Conservation (phyloP, 2,888 invertebrate genomes). For the Alentia gelatinosa region DNA sequence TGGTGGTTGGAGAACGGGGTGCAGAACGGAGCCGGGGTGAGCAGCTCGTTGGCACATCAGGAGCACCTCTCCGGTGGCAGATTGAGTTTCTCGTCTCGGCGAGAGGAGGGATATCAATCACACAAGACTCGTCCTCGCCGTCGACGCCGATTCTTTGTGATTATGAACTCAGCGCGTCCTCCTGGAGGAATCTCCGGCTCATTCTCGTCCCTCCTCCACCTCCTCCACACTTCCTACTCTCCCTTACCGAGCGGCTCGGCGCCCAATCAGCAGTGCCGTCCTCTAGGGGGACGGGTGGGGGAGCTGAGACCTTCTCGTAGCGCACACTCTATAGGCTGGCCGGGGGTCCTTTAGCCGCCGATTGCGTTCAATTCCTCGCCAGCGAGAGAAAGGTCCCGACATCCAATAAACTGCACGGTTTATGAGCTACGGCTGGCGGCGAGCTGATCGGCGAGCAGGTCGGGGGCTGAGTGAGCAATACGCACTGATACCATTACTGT, state of each 20-base stretch:
- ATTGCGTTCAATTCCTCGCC: not conserved
- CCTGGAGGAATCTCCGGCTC: not conserved
- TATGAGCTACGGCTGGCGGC: conserved; percentile 3
- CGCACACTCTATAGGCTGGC: not conserved
- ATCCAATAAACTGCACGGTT: not conserved
- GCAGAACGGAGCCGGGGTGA: not conserved
- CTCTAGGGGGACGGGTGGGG: not conserved
- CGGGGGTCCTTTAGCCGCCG: conserved; percentile 13
- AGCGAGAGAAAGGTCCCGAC: conserved; percentile 12
- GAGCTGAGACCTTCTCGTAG: not conserved
- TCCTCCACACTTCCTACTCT: not conserved
- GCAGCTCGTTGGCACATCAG: not conserved
- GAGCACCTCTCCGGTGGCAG: not conserved
- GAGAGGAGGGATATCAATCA: conserved; percentile 27
- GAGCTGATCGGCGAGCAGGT: not conserved
- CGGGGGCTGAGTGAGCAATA: conserved; percentile 21
- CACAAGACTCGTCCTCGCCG: not conserved
- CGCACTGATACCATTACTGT: not conserved
- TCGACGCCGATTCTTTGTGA: conserved; percentile 39
- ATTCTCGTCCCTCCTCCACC: not conserved
- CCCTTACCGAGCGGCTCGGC: not conserved
- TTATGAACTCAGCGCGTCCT: conserved; percentile 17
- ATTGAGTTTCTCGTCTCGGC: conserved; percentile 30
- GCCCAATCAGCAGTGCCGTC: not conserved
- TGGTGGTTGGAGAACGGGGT: not conserved